These are phyloP conservation scores for Dryobates pubescens DNA, from an alignment of 2,797 vertebrate species.

Conservation along the genomic window DNA sequence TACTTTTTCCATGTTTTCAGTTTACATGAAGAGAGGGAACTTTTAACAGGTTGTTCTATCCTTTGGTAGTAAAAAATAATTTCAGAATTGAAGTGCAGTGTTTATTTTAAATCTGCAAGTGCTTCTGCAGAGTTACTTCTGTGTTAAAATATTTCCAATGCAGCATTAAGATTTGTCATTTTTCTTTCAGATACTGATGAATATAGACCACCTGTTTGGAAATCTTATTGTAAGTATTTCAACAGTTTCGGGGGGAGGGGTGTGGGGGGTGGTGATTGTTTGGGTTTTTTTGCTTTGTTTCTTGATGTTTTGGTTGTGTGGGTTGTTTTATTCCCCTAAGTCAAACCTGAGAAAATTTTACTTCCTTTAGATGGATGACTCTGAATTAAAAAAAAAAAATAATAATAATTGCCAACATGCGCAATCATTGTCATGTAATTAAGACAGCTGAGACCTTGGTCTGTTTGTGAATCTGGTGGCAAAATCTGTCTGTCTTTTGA, in stretches of 20 bases:
- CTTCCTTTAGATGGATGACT: neutral
- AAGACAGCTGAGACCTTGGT: neutral
- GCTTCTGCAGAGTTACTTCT: neutral
- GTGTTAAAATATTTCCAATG: neutral
- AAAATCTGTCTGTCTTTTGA: slow-evolving; percentile 6
- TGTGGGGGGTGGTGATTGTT: neutral
- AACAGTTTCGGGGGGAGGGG: neutral
- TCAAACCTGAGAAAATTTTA: neutral
- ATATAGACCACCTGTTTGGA: slow-evolving; percentile 91
- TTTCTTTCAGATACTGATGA: slow-evolving; percentile 88
- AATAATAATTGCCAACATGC: neutral
- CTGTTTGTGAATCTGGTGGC: neutral
- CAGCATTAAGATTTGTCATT: neutral
- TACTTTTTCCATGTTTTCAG: neutral
- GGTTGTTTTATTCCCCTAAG: neutral
- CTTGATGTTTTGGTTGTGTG: neutral
- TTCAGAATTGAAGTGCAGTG: neutral
- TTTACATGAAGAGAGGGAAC: neutral
- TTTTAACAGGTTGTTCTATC: neutral
- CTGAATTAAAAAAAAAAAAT: neutral
- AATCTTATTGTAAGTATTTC: slow-evolving; percentile 88
- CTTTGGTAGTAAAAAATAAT: neutral
- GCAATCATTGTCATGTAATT: neutral
- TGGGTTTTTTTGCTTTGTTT: neutral
- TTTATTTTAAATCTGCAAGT: neutral